Evolutionary conservation across 2,113 vertebrate genomes (phyloP), one percentile per base, ranked within the genome.

Genomic region (Heterotis niloticus): DNA sequence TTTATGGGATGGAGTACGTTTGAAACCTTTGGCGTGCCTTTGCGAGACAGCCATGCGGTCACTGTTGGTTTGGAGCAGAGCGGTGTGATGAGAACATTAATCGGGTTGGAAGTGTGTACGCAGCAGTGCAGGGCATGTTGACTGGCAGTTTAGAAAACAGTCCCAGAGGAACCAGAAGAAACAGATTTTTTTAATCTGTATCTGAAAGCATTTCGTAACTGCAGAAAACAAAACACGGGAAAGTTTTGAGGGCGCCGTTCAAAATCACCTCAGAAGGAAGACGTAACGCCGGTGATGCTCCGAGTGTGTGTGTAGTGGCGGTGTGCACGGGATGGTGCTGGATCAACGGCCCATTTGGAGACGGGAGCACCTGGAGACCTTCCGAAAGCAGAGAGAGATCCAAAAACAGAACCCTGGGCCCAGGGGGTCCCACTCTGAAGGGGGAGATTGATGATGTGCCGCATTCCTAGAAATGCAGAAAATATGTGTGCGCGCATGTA

Each of bases 401-500:
- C 87, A 90, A 89, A 91, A 91, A 88, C 88, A 89, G 89, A 90
- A 88, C 83, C 83, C 23, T 7, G 84, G 86, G 87, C 89, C 88
- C 91, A 28, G 83, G 91, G 89, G 88, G 80, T 86, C 62, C 71
- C 44, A 76, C 81, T 84, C 83, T 88, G 90, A 91, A 89, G 87
- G 82, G 79, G 83, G 88, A 91, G 92, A 93, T 92, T 91, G 90
- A 92, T 93, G 90, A 92, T 91, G 82, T 84, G 82, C 77, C 62
- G 68, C 80, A 78, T 79, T 80, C 52, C 24, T 34, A 3, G 44
- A 80, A 75, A 64, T 60, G 52, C 28, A 74, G 24, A 67, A 64
- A 65, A 80, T 26, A 26, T 59, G 14, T 56, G 56, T 34, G 52
- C 76, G 69, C 69, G 78, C 79, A 24, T 56, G 29, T 29, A 54